Conservation (phyloP, 2,888 invertebrate genomes). For the Andrena flavipes region DNA sequence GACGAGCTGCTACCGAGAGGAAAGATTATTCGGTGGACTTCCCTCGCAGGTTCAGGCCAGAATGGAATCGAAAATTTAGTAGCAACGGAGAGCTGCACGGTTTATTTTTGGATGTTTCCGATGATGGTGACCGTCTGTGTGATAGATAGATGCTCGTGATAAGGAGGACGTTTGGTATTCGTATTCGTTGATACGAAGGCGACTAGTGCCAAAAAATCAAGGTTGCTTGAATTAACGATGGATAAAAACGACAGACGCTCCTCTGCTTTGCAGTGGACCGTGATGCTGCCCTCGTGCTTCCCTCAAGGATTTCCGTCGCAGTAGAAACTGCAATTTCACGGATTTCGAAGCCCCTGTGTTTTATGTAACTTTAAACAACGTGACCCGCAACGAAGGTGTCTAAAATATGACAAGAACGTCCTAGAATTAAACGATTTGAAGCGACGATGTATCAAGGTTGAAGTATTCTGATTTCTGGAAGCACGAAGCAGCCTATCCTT, state of each 20-base stretch:
- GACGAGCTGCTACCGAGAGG: too few relatives aligned
- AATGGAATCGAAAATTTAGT: not conserved
- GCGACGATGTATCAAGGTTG: not conserved
- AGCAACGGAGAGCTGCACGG: not conserved
- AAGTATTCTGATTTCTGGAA: too few relatives aligned
- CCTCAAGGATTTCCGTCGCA: not conserved
- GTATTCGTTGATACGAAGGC: slow-evolving; percentile 57
- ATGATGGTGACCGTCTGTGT: slow-evolving; percentile 33
- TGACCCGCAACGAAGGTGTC: not conserved
- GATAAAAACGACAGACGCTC: slow-evolving; percentile 59
- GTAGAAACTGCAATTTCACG: slow-evolving; percentile 21
- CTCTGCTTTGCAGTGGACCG: slow-evolving; percentile 37
- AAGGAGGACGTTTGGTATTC: slow-evolving; percentile 65
- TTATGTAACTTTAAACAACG: too few relatives aligned
- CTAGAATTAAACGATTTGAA: not conserved
- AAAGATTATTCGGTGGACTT: not conserved
- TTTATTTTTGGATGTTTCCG: slow-evolving; percentile 51
- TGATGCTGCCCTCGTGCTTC: slow-evolving; percentile 41
- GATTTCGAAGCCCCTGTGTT: not conserved
- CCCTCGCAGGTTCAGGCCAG: not conserved
- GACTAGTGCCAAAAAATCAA: slow-evolving; percentile 72
- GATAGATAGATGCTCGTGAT: slow-evolving; percentile 63
- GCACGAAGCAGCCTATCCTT: too few relatives aligned
- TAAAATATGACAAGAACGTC: not conserved
- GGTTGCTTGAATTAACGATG: slow-evolving; percentile 70